These are phyloP conservation scores for Epirrhoe alternata DNA, from an alignment of 2,888 invertebrate species.

Conservation along the genomic window DNA sequence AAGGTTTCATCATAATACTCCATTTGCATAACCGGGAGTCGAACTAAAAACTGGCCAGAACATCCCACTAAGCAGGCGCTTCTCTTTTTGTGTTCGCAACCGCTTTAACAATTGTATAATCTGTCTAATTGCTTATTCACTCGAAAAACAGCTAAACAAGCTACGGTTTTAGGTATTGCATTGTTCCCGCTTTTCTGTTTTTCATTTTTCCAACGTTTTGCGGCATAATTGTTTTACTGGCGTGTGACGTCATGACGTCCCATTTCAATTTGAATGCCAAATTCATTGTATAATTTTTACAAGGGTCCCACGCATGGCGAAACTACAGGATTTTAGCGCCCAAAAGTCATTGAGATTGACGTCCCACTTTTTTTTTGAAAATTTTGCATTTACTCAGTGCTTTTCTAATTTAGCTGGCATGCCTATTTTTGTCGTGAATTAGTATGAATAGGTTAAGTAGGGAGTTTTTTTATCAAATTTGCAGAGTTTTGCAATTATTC, in stretches of 20 bases:
- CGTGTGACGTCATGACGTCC: constrained; percentile 52
- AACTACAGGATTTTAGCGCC: neutral
- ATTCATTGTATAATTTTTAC: constrained; percentile 57
- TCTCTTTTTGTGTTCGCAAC: neutral
- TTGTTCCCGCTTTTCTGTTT: constrained; percentile 28
- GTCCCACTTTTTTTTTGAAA: neutral
- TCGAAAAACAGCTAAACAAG: constrained; percentile 9
- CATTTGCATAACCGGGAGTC: too few species aligned
- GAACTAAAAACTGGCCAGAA: too few species aligned
- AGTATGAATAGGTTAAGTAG: constrained; percentile 9
- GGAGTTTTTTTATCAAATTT: constrained; percentile 17
- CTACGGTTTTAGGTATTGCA: constrained; percentile 27
- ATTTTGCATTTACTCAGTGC: constrained; percentile 12
- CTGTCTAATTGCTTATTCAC: constrained; percentile 11
- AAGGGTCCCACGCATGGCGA: constrained; percentile 27
- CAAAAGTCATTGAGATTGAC: constrained; percentile 2
- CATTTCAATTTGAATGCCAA: constrained; percentile 61
- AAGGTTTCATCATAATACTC: too few species aligned
- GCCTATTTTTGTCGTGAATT: constrained; percentile 23
- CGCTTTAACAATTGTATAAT: neutral
- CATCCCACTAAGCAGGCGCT: too few species aligned
- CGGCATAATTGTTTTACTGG: constrained; percentile 64
- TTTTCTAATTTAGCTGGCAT: constrained; percentile 20
- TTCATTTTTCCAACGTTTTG: constrained; percentile 53
- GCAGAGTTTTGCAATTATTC: constrained; percentile 11